Conservation (phyloP, 1,140 invertebrate genomes). For the Wasmannia auropunctata region DNA sequence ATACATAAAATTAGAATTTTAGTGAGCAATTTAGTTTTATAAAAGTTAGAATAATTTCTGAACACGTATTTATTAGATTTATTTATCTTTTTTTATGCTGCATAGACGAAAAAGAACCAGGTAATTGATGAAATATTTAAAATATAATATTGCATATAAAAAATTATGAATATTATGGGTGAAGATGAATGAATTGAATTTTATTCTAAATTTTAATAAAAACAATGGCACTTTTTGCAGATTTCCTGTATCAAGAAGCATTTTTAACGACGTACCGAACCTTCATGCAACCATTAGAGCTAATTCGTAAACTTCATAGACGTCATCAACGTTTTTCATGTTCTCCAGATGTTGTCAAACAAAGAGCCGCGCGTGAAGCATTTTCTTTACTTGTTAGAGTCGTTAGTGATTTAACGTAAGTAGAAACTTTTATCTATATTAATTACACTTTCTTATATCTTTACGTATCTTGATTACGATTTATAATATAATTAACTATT, state of each 20-base stretch:
- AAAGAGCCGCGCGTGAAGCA: slow-evolving; percentile 93
- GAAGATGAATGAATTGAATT: neutral
- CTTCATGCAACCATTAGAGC: slow-evolving; percentile 94
- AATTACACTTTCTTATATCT: neutral
- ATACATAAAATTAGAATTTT: neutral
- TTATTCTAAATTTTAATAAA: neutral
- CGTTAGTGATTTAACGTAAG: slow-evolving; percentile 97
- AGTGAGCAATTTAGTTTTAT: neutral
- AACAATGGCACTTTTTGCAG: slow-evolving; percentile 84
- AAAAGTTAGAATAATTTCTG: slow-evolving; percentile 28
- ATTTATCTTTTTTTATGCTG: slow-evolving; percentile 68
- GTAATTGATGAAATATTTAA: slow-evolving; percentile 76
- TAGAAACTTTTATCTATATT: slow-evolving; percentile 66
- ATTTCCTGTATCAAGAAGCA: slow-evolving; percentile 98
- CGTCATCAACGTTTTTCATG: slow-evolving; percentile 94
- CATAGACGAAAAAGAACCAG: slow-evolving; percentile 86
- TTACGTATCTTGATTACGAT: neutral
- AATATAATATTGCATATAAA: neutral
- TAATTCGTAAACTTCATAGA: slow-evolving; percentile 95
- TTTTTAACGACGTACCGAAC: slow-evolving; percentile 98
- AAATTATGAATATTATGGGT: neutral
- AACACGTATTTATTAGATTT: slow-evolving; percentile 51
- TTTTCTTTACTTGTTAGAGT: slow-evolving; percentile 96
- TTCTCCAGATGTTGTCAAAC: slow-evolving; percentile 89
- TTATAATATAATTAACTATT: neutral